A percentile compares a stretch with the other conserved stretches of the same genome.
Conservation (phyloP, 2,113 vertebrate species). For the Thunnus maccoyii region DNA sequence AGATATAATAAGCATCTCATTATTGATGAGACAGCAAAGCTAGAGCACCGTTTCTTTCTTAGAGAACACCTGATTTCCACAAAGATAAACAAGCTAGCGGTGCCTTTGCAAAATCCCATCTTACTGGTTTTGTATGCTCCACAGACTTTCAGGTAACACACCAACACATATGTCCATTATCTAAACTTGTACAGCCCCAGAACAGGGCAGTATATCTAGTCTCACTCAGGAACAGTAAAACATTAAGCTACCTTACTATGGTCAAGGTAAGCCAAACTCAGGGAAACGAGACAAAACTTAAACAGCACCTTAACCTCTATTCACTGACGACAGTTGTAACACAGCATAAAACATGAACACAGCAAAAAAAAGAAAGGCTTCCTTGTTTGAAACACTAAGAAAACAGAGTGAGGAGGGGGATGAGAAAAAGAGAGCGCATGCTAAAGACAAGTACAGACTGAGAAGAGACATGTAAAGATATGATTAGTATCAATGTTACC, state of each 20-base stretch:
- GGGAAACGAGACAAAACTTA: background rate
- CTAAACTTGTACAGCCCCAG: background rate
- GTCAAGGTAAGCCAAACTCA: background rate
- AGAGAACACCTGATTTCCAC: background rate
- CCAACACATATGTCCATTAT: background rate
- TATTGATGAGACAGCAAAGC: background rate
- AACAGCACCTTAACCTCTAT: background rate
- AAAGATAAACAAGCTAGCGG: background rate
- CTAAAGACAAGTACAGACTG: constrained; percentile 14
- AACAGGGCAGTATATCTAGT: background rate
- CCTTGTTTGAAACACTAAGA: constrained; percentile 40
- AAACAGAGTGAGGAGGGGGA: background rate
- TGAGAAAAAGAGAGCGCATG: background rate
- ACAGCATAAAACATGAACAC: constrained; percentile 5
- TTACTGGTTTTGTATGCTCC: background rate
- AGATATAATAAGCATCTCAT: background rate
- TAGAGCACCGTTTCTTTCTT: background rate
- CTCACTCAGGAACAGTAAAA: background rate
- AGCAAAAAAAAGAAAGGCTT: constrained; percentile 30
- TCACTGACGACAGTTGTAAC: background rate
- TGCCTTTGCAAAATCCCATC: constrained; percentile 7
- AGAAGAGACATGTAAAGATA: background rate
- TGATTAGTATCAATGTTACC: constrained; percentile 61
- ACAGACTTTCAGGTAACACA: background rate
- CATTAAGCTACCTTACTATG: background rate